These are phyloP conservation scores for Melinopterus prodromus DNA, from an alignment of 2,888 invertebrate species.

Conservation along the genomic window DNA sequence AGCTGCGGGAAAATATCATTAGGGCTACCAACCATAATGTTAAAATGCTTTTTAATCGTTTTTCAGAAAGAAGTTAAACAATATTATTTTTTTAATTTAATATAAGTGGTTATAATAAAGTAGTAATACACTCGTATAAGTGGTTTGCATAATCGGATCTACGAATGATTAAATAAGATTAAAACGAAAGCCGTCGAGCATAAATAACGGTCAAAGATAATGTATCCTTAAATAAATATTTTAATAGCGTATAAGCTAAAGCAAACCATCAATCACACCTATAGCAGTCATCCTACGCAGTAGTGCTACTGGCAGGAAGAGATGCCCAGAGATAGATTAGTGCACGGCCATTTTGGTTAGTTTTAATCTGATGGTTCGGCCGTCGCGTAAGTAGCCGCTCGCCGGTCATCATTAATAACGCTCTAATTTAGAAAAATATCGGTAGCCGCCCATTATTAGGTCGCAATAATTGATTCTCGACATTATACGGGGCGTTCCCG, in stretches of 20 bases:
- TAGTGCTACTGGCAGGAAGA: not conserved
- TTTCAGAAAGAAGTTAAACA: no score
- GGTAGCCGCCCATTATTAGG: constrained; percentile 44
- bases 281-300: not conserved
- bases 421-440: constrained; percentile 47
- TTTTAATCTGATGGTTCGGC: constrained; percentile 48
- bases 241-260: not conserved
- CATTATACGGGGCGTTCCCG: constrained; percentile 30
- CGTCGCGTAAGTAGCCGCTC: constrained; percentile 50
- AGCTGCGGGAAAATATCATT: no score
- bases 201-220: no score
- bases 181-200: no score
- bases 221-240: no score
- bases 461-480: constrained; percentile 42
- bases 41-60: no score
- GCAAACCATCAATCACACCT: not conserved
- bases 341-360: constrained; percentile 31
- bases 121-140: no score
- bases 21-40: no score
- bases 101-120: no score
- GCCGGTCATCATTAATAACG: constrained; percentile 51
- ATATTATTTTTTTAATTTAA: no score
- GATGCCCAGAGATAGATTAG: not conserved
- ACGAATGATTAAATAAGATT: no score
- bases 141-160: no score